Evolutionary conservation across 2,888 invertebrate genomes (phyloP), one percentile per base, ranked within the genome.

Genomic region (Troides aeacus): DNA sequence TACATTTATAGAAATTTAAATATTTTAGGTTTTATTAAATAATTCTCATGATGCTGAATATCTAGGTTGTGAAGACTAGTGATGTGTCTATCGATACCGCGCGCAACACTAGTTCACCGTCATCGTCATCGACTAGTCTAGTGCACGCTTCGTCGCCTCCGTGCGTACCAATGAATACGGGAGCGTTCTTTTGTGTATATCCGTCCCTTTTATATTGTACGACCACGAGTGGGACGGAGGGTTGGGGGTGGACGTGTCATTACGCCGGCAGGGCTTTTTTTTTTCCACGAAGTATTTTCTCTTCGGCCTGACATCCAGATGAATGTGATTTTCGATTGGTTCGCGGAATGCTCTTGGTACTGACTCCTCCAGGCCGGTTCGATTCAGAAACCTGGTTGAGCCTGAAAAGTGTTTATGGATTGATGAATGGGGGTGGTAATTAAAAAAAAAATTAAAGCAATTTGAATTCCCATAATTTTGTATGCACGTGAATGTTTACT

Each of bases 121-220:
- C 88, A 87, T 86, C 87, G 84, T 89, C 90, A 90, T 91, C 88
- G 90, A 90, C 86, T 84, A 89, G 90, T 87, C 84, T 88, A 84
- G 85, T 79, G 86, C 85, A 82, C 86, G 89, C 82, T 84, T 83
- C 90, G 90, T 85, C 91, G 90, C 90, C 86, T 87, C 77, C 75
- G 72, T 72, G 74, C 76, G 72, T 73, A 78, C 79, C 84, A 84
- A 88, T 90, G 90, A 90, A 90, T 91, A 86, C 85, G 77, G 81
- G 83, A 88, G 88, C 82, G 81, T 79, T 85, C 79, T 84, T 90
- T 90, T 90, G 88, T 86, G 72, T 75, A 75, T 68, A 68, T 75
- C 77, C 66, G 76, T 76, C 74, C 77, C 72, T 75, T 78, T 70
- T 81, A 74, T 74, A 80, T 78, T 78, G 74, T 77, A 76, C 59